A percentile compares a stretch with the other conserved stretches of the same genome.
phyloP scores from a whole-genome alignment of 2,888 invertebrate genomes.

The Candidula unifasciata region DNA sequence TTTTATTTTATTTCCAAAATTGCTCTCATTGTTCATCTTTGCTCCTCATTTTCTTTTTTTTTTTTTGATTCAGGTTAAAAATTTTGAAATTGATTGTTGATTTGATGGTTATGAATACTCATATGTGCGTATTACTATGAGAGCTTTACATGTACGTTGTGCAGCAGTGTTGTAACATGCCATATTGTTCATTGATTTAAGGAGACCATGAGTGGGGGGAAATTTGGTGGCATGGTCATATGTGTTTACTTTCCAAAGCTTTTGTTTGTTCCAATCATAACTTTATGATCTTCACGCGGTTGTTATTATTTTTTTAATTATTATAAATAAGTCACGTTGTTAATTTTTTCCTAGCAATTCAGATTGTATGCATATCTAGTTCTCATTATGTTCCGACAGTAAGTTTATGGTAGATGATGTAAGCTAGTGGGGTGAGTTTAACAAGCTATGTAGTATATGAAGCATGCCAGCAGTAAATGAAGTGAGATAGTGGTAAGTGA shows the following conservation, averaged over 20 bases:
- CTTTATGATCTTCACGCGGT: no score
- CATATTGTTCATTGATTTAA: background rate
- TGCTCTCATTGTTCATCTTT: background rate
- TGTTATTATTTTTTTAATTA: no score
- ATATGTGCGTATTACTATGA: background rate
- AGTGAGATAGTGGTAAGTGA: no score
- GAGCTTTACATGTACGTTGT: slow-evolving; percentile 1
- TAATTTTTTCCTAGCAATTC: no score
- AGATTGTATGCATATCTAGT: no score
- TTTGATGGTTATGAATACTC: slow-evolving; percentile 12
- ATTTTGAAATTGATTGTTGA: slow-evolving; percentile 13
- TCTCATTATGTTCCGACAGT: no score
- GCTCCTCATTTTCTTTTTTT: background rate
- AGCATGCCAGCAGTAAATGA: no score
- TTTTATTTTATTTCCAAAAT: background rate
- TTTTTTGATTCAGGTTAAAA: background rate
- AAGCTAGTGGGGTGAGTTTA: no score
- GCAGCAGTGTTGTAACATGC: background rate
- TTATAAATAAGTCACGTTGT: no score
- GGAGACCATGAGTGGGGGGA: background rate
- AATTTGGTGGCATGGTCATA: background rate
- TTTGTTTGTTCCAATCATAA: background rate
- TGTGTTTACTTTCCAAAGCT: background rate
- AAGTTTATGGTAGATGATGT: no score
- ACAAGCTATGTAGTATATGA: no score